These are phyloP conservation scores for Cephalopachus bancanus DNA, from an alignment of 2,797 vertebrate genomes.

Conservation along the genomic window DNA sequence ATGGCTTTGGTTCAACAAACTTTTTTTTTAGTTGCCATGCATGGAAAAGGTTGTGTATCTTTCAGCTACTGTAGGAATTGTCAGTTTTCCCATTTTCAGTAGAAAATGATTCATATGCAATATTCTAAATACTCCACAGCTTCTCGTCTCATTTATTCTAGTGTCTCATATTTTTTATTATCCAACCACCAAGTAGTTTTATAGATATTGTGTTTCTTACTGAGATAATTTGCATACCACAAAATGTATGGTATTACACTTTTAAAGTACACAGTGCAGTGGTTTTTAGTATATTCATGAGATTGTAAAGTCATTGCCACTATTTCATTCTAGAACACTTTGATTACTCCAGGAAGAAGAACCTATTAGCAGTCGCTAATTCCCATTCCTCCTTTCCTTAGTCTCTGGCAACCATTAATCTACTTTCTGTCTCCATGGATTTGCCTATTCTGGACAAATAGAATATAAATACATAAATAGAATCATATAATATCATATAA, in stretches of 20 bases:
- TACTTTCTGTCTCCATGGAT: neutral
- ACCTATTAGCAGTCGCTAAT: neutral
- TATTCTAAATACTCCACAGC: constrained; percentile 46
- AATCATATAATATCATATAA: neutral
- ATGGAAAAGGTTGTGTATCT: constrained; percentile 48
- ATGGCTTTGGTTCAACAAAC: constrained; percentile 44
- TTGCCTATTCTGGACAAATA: neutral
- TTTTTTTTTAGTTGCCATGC: constrained; percentile 52
- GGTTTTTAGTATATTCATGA: constrained; percentile 7
- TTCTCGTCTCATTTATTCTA: constrained; percentile 57
- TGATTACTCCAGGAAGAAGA: constrained; percentile 24
- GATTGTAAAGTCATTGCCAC: constrained; percentile 49
- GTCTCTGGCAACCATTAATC: neutral
- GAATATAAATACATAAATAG: neutral
- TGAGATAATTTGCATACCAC: constrained; percentile 45
- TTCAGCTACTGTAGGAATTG: constrained; percentile 59
- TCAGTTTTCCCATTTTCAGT: constrained; percentile 28
- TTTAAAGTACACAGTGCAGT: constrained; percentile 22
- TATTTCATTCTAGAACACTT: constrained; percentile 28
- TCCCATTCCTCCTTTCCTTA: neutral
- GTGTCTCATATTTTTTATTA: constrained; percentile 40
- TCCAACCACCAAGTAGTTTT: neutral
- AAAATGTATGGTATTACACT: neutral
- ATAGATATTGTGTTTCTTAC: constrained; percentile 14
- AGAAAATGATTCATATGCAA: constrained; percentile 32